phyloP scores from a whole-genome alignment of 2,113 vertebrate genomes.

The Tachysurus fulvidraco region DNA sequence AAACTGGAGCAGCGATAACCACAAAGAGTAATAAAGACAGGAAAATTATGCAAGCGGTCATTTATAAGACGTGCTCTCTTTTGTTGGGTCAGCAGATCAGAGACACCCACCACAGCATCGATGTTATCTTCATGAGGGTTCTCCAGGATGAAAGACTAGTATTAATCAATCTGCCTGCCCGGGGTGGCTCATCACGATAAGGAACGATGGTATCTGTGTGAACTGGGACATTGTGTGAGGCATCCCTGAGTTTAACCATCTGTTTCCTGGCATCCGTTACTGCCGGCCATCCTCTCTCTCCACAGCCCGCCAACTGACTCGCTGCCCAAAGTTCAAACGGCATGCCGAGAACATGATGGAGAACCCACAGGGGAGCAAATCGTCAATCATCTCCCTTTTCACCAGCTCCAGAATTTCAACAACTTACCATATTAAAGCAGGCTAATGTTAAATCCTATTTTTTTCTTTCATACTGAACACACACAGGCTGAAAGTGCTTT shows the following conservation, averaged over 20 bases:
- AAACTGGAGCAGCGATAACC: constrained; percentile 32
- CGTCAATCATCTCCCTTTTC: constrained; percentile 16
- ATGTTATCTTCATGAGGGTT: constrained; percentile 68
- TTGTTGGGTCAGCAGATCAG: constrained; percentile 58
- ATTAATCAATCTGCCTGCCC: constrained; percentile 71
- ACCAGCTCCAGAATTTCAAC: constrained; percentile 1
- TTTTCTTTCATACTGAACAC: background rate
- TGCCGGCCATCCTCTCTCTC: constrained; percentile 42
- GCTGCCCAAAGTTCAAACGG: constrained; percentile 43
- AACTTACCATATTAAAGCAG: constrained; percentile 16
- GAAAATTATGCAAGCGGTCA: constrained; percentile 53
- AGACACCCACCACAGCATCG: constrained; percentile 61
- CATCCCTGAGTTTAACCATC: constrained; percentile 62
- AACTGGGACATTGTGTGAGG: constrained; percentile 39
- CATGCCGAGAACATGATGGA: constrained; percentile 31
- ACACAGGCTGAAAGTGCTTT: background rate
- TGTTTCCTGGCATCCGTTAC: constrained; percentile 50
- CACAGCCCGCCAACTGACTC: constrained; percentile 15
- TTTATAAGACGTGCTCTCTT: constrained; percentile 59
- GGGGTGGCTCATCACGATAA: constrained; percentile 63
- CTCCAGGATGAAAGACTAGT: constrained; percentile 66
- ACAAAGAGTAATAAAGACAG: constrained; percentile 46
- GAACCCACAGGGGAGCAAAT: constrained; percentile 9
- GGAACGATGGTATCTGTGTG: constrained; percentile 62
- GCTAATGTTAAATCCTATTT: background rate